Evolutionary conservation across 2,888 invertebrate species (phyloP).

Genomic region (Dromius quadrimaculatus): DNA sequence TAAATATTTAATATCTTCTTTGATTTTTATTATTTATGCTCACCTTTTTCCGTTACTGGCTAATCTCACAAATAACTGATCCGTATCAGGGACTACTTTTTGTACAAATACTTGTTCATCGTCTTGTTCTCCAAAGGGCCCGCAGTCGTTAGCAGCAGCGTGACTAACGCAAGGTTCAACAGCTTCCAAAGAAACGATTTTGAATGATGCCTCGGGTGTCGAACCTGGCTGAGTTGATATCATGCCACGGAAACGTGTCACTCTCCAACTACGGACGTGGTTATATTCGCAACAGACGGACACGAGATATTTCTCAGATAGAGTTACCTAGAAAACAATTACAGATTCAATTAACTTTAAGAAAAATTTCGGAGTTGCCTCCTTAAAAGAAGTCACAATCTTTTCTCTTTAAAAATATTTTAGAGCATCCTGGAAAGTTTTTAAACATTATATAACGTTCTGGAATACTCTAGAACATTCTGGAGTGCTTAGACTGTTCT

Average conservation of each 20-base stretch:
- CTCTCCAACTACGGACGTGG: conserved; percentile 97
- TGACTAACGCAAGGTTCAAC: conserved; percentile 76
- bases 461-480: too few species aligned
- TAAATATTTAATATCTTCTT: conserved; percentile 10
- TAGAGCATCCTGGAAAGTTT: too few species aligned
- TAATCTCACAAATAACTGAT: conserved; percentile 91
- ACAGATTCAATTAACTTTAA: too few species aligned
- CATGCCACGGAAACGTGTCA: conserved; percentile 97
- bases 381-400: too few species aligned
- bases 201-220: conserved; percentile 96
- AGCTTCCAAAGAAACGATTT: conserved; percentile 86
- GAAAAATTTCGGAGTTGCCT: too few species aligned
- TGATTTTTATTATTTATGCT: conserved; percentile 72
- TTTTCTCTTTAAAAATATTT: too few species aligned
- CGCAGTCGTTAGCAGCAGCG: conserved; percentile 76
- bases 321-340: conserved; percentile 79
- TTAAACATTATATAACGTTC: too few species aligned
- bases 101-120: conserved; percentile 98
- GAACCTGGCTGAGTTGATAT: conserved; percentile 99
- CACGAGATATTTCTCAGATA: conserved; percentile 95
- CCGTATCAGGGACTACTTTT: conserved; percentile 97
- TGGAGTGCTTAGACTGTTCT: too few species aligned
- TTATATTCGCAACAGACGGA: conserved; percentile 98
- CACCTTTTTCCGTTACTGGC: conserved; percentile 95
- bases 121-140: conserved; percentile 97